A percentile compares a stretch with the other conserved stretches of the same genome.
Conservation (phyloP, 1,140 invertebrate species). For the Sitobion miscanthi region DNA sequence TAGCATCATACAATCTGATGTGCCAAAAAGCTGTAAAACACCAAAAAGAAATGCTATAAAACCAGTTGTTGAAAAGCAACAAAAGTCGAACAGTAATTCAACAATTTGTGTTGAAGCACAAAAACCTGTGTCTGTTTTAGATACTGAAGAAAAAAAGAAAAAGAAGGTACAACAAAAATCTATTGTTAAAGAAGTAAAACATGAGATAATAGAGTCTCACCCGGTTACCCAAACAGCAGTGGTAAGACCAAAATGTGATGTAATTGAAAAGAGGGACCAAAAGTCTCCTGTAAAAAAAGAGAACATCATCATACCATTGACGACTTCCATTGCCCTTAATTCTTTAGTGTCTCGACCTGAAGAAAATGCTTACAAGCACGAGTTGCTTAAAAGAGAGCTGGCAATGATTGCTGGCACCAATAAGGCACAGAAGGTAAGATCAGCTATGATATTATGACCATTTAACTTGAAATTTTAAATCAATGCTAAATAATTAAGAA, state of each 20-base stretch:
- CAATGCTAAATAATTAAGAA: neutral
- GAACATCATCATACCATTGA: conserved; percentile 52
- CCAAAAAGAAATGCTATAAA: conserved; percentile 32
- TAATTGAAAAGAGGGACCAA: conserved; percentile 49
- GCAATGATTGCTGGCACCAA: conserved; percentile 54
- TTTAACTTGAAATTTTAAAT: neutral
- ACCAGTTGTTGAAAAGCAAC: conserved; percentile 21
- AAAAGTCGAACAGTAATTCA: neutral
- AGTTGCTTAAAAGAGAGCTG: conserved; percentile 52
- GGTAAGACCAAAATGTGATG: conserved; percentile 42
- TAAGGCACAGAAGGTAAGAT: conserved; percentile 47
- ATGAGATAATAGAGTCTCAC: conserved; percentile 23
- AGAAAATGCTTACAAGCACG: conserved; percentile 54
- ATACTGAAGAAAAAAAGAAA: conserved; percentile 44
- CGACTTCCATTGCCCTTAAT: conserved; percentile 49
- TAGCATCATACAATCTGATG: conserved; percentile 50
- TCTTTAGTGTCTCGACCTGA: conserved; percentile 51
- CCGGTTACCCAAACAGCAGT: neutral
- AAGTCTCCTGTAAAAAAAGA: conserved; percentile 46
- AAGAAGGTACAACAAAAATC: conserved; percentile 49
- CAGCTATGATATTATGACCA: neutral
- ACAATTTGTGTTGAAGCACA: neutral
- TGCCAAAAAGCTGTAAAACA: conserved; percentile 50
- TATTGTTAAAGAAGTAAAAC: conserved; percentile 27
- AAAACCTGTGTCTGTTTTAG: conserved; percentile 20